Evolutionary conservation across 2,888 invertebrate species (phyloP).

Genomic region (Teleiodes luculella): DNA sequence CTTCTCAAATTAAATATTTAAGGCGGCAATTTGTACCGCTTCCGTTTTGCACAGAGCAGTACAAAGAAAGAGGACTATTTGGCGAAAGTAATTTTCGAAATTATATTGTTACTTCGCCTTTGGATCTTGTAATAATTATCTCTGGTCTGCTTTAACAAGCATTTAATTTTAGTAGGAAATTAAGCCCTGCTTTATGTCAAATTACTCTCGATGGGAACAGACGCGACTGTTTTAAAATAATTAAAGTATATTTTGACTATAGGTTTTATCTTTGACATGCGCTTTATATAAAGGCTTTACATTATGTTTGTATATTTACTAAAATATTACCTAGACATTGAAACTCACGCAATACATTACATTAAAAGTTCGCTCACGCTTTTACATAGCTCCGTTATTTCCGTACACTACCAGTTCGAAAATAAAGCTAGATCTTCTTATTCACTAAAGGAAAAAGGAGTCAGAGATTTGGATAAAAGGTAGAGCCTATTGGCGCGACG

Average conservation of each 20-base stretch:
- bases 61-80: conserved; percentile 61
- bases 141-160: conserved; percentile 65
- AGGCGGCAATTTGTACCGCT: conserved; percentile 66
- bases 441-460: conserved; percentile 31
- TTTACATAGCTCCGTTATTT: no score
- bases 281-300: no score
- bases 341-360: no score
- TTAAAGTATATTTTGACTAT: no score
- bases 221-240: conserved; percentile 35
- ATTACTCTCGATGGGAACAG: conserved; percentile 45
- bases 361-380: no score
- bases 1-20: conserved; percentile 69
- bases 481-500: conserved; percentile 63
- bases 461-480: conserved; percentile 60
- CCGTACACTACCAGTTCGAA: neutral
- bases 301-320: no score
- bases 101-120: conserved; percentile 69
- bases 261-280: no score
- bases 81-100: conserved; percentile 66
- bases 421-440: neutral
- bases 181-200: conserved; percentile 51
- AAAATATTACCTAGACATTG: no score
- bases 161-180: conserved; percentile 64
- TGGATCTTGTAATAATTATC: conserved; percentile 70
- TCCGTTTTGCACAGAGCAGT: conserved; percentile 55